Percentiles rank a stretch among this genome's conserved stretches.
phyloP scores from a whole-genome alignment of 1,140 invertebrate species.

The Rhynchophorus ferrugineus region DNA sequence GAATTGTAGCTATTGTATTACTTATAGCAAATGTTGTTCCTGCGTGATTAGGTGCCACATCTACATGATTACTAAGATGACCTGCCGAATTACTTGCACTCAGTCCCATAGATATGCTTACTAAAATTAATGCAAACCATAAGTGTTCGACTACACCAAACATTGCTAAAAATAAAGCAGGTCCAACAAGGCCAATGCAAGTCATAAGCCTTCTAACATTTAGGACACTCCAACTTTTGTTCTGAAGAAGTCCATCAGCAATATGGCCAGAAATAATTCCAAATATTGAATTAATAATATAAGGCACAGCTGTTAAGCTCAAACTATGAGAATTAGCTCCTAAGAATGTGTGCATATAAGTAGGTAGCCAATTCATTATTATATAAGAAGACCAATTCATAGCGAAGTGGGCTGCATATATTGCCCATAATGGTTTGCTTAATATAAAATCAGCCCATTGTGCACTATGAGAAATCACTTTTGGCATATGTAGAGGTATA shows the following conservation, averaged over 20 bases:
- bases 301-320: constrained; percentile 70
- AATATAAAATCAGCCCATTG: constrained; percentile 61
- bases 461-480: constrained; percentile 48
- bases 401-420: constrained; percentile 73
- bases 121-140: constrained; percentile 62
- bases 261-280: constrained; percentile 68
- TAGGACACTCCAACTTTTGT: constrained; percentile 61
- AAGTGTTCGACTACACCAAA: constrained; percentile 70
- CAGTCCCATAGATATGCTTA: constrained; percentile 70
- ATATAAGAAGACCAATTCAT: constrained; percentile 84
- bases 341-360: constrained; percentile 61
- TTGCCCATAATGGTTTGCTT: constrained; percentile 68
- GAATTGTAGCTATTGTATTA: constrained; percentile 72
- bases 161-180: constrained; percentile 63
- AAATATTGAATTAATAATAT: constrained; percentile 67
- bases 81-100: constrained; percentile 73
- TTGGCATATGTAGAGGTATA: constrained; percentile 58
- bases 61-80: constrained; percentile 73
- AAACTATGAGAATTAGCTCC: constrained; percentile 64
- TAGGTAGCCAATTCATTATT: constrained; percentile 79
- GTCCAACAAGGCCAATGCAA: constrained; percentile 65
- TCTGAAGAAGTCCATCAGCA: constrained; percentile 56
- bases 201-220: constrained; percentile 71
- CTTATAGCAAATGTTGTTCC: constrained; percentile 75
- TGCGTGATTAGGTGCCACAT: constrained; percentile 72